Conservation (phyloP, 1,140 invertebrate species). For the Brachionus manjavacas region DNA sequence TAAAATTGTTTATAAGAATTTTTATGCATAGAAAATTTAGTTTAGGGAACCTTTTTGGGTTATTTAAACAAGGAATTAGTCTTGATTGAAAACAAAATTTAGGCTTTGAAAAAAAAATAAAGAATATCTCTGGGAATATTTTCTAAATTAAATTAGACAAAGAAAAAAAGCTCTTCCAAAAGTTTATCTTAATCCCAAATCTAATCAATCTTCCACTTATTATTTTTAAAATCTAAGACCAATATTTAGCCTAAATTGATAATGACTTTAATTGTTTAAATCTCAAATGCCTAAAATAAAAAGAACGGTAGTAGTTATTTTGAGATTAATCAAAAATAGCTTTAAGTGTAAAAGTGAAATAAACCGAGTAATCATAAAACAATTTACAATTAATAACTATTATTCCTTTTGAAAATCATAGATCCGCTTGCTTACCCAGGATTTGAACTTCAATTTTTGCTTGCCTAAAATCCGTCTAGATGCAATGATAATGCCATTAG, state of each 20-base stretch:
- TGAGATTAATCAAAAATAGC: conserved; percentile 12
- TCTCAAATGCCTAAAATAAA: not conserved
- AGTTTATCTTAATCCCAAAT: not conserved
- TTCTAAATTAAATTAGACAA: conserved; percentile 22
- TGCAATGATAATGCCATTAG: not conserved
- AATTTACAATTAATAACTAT: not conserved
- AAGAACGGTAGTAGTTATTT: not conserved
- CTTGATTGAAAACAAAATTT: conserved; percentile 18
- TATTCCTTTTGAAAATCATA: not conserved
- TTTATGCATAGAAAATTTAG: not conserved
- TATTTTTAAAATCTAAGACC: not conserved
- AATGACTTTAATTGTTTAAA: conserved; percentile 15
- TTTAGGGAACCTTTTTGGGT: not conserved
- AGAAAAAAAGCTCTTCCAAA: not conserved
- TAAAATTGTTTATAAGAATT: not conserved
- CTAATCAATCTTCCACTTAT: conserved; percentile 16
- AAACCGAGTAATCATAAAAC: not conserved
- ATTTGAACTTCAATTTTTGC: not conserved
- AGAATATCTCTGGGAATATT: not conserved
- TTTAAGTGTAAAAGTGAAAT: not conserved
- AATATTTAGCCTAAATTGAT: conserved; percentile 21
- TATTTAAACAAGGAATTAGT: conserved; percentile 14
- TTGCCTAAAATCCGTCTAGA: not conserved
- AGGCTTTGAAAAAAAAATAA: not conserved
- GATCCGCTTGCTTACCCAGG: not conserved